phyloP scores from a whole-genome alignment of 2,888 invertebrate species.

The Sarcophaga rosellei region DNA sequence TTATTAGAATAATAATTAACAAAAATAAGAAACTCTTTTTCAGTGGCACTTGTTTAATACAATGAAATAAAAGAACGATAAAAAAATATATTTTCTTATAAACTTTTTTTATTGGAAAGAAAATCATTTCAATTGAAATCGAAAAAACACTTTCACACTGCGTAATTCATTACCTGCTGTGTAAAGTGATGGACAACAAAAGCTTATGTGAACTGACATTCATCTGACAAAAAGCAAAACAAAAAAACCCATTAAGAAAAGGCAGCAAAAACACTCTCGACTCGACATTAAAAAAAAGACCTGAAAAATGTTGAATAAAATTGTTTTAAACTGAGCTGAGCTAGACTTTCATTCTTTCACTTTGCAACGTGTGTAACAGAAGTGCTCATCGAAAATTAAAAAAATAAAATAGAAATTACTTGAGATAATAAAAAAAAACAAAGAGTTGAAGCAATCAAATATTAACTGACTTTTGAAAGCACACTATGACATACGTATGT shows the following conservation, averaged over 20 bases:
- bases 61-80: background rate
- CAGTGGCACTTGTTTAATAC: slow-evolving; percentile 18
- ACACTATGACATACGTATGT: no score
- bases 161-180: slow-evolving; percentile 42
- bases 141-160: slow-evolving; percentile 60
- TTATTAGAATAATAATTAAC: background rate
- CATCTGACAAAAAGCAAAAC: slow-evolving; percentile 27
- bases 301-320: slow-evolving; percentile 2
- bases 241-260: background rate
- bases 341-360: slow-evolving; percentile 65
- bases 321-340: slow-evolving; percentile 21
- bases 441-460: background rate
- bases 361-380: slow-evolving; percentile 35
- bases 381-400: slow-evolving; percentile 4
- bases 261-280: background rate
- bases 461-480: background rate
- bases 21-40: background rate
- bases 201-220: slow-evolving; percentile 52
- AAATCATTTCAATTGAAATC: slow-evolving; percentile 26
- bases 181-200: slow-evolving; percentile 54
- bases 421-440: slow-evolving; percentile 7
- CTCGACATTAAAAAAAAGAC: background rate
- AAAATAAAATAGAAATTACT: background rate
- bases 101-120: background rate
- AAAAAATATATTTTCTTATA: background rate